Evolutionary conservation across 2,797 vertebrate species (phyloP), one percentile per base, ranked within the genome.

Genomic region (Lindbergichthys nudifrons): DNA sequence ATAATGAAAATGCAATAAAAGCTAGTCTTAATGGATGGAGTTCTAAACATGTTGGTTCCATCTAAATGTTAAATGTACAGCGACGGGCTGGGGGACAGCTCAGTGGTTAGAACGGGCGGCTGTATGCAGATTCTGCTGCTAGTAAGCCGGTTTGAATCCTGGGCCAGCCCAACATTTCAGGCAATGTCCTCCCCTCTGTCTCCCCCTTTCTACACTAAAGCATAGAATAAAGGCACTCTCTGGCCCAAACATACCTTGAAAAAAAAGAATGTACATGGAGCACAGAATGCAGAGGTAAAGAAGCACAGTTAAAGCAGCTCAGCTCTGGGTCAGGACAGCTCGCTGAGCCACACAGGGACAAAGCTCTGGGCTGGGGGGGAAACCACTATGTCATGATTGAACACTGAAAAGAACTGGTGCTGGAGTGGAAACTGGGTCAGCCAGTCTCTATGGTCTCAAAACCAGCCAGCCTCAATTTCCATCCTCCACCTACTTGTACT

Each of bases 391-490:
- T 90, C 82, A 85, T 87, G 83, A 87, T 14, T 87, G 72, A 88
- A 82, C 62, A 73, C 66, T 87, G 84, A 90, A 87, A 88, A 74
- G 84, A 90, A 79, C 84, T 80, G 80, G 87, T 85, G 87, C 85
- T 59, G 75, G 81, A 88, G 79, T 80, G 75, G 80, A 93, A 93
- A 93, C 63, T 92, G 89, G 92, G 92, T 93, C 91, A 93, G 82
- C 64, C 81, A 48, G 86, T 89, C 90, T 92, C 89, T 78, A 82
- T 82, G 84, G 88, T 89, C 88, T 87, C 87, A 78, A 79, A 74
- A 87, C 58, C 79, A 88, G 86, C 79, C 80, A 80, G 83, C 85
- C 84, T 89, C 59, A 56, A 79, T 90, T 92, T 91, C 88, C 88
- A 89, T 88, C 84, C 86, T 78, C 86, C 83, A 89, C 87, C 88